Conservation (phyloP, 2,797 vertebrate species). For the Odontamblyopus lacepedii region DNA sequence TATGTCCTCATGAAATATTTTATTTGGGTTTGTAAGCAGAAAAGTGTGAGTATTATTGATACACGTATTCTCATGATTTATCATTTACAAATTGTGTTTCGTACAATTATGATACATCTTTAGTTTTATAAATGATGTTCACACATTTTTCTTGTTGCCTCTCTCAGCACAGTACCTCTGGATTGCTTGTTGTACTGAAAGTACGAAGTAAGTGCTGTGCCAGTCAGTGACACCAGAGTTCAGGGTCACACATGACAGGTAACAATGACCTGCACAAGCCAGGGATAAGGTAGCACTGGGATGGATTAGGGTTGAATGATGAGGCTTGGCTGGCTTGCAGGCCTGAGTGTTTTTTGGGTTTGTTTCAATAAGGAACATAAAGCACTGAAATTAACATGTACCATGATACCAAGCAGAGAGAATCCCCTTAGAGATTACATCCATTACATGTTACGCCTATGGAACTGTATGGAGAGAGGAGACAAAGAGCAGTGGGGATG, state of each 20-base stretch:
- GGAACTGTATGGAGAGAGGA: slow-evolving; percentile 60
- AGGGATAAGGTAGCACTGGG: slow-evolving; percentile 59
- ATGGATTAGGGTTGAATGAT: slow-evolving; percentile 72
- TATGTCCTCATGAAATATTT: background rate
- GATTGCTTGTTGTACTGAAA: slow-evolving; percentile 3
- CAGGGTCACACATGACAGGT: slow-evolving; percentile 73
- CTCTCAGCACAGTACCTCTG: background rate
- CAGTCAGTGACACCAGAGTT: slow-evolving; percentile 50
- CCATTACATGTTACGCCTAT: slow-evolving; percentile 72
- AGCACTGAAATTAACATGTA: slow-evolving; percentile 75
- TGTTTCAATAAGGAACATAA: slow-evolving; percentile 70
- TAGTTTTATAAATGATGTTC: background rate
- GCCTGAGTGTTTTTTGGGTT: slow-evolving; percentile 53
- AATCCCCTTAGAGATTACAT: slow-evolving; percentile 76
- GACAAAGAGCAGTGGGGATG: slow-evolving; percentile 53
- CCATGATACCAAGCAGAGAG: slow-evolving; percentile 72
- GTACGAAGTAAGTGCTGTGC: slow-evolving; percentile 38
- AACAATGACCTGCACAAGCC: slow-evolving; percentile 74
- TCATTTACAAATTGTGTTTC: background rate
- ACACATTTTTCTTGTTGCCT: background rate
- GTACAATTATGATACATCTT: no score
- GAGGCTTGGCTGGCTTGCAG: slow-evolving; percentile 51
- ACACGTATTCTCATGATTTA: background rate
- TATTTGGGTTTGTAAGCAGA: background rate
- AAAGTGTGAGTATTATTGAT: background rate